Evolutionary conservation across 1,140 invertebrate species (phyloP), one percentile per base, ranked within the genome.

Genomic region (Wiebesia pumilae): DNA sequence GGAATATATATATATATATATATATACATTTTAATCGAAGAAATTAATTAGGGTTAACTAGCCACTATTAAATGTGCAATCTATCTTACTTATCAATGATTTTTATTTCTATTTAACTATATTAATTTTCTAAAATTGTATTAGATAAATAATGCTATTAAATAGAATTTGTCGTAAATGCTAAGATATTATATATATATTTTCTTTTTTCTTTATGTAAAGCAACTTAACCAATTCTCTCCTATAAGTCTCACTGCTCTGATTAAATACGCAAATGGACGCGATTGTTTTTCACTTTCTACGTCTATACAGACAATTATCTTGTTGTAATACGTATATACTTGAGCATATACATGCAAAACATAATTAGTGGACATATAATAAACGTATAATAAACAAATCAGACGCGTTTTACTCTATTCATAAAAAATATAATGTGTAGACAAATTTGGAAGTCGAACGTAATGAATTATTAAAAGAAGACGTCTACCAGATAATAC

Each of bases 221-320:
- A 12, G 7, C 19, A 16, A 51, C 77, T 82, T 82, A 12, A 27
- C 62, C 65, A 69, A 82, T 16, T 82, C 65, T 83, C 33, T 75
- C 51, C 47, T 33, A 33, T 1, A 27, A 6, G 27, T 21, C 58
- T 65, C 54, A 38, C 83, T 84, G 83, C 27, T 78, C 58, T 84
- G 83, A 84, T 62, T 78, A 84, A 85, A 85, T 85, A 85, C 75
- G 75, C 75, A 62, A 84, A 80, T 85, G 77, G 78, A 80, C 27
- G 35, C 43, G 80, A n/a, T 30, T 58, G 21, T 40, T 83, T 75
- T 27, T 75, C 3, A 84, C 24, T 9, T 67, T 79, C 27, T 84
- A 79, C 40, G 9, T 40, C 35, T 77, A 84, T 77, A 4, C 33
- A 62, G 33, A 69, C 79, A 33, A 71, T 51, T 51, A 9, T 80